Evolutionary conservation across 2,888 invertebrate genomes (phyloP).

Genomic region (Cryptocephalus primarius): DNA sequence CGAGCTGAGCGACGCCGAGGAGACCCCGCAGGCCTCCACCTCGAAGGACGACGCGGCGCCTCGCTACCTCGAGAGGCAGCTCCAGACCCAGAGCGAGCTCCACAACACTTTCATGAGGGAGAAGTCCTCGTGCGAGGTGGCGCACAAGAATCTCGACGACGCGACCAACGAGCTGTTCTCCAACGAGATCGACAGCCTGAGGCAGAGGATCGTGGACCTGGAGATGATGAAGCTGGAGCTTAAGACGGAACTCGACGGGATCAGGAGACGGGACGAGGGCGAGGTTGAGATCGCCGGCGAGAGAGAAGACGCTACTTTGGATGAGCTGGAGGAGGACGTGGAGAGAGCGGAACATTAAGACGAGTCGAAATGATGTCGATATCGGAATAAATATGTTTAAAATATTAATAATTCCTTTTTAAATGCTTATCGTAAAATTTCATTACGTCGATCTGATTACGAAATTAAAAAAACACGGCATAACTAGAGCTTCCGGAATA

Average conservation of each 20-base stretch:
- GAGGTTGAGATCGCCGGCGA: conserved; percentile 7
- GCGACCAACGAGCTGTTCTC: conserved; percentile 18
- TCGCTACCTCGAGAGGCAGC: conserved; percentile 6
- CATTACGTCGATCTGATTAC: too few species aligned
- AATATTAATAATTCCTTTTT: too few species aligned
- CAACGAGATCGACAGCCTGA: conserved; percentile 14
- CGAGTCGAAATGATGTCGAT: too few species aligned
- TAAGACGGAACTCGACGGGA: conserved; percentile 9
- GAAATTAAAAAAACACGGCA: too few species aligned
- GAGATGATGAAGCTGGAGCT: conserved; percentile 18
- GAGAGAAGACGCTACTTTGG: conserved; percentile 2
- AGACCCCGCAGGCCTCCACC: not conserved
- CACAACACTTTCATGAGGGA: conserved; percentile 14
- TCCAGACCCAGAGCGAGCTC: conserved; percentile 9
- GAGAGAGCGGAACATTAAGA: too few species aligned
- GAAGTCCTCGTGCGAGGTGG: conserved; percentile 8
- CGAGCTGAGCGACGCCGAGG: not conserved
- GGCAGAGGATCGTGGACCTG: conserved; percentile 16
- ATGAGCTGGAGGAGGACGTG: too few species aligned
- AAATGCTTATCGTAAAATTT: too few species aligned
- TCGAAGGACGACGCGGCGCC: not conserved
- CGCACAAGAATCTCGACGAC: conserved; percentile 11
- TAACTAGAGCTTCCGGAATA: too few species aligned
- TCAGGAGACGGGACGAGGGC: conserved; percentile 9
- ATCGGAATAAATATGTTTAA: too few species aligned